Percentiles rank a stretch among this genome's conserved stretches.
Conservation (phyloP, 1,140 invertebrate genomes). For the Carposina sasakii region DNA sequence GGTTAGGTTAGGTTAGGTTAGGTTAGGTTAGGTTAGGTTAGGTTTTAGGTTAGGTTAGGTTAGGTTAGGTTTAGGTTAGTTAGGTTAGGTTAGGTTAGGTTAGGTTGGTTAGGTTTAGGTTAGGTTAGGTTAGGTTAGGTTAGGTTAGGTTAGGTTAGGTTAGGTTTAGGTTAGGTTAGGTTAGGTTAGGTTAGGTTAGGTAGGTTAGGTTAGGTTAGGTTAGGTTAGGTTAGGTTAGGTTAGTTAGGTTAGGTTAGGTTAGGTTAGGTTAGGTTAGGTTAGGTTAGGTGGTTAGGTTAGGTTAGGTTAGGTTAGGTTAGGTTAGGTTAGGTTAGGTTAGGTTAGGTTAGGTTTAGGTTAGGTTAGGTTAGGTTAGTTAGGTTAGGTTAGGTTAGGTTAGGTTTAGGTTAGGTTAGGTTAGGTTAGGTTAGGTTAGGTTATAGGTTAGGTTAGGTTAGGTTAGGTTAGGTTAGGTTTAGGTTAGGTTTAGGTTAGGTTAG, state of each 20-base stretch:
- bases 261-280: conserved; percentile 16
- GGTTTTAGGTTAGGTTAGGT: conserved; percentile 8
- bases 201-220: conserved; percentile 40
- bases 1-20: conserved; percentile 13
- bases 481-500: conserved; percentile 14
- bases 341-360: conserved; percentile 10
- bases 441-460: conserved; percentile 11
- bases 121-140: conserved; percentile 39
- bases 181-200: conserved; percentile 38
- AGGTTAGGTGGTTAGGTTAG: conserved; percentile 12
- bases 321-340: conserved; percentile 15
- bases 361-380: conserved; percentile 9
- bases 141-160: conserved; percentile 45
- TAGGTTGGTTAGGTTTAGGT: conserved; percentile 44
- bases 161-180: conserved; percentile 45
- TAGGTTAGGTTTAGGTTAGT: conserved; percentile 12
- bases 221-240: conserved; percentile 36
- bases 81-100: conserved; percentile 24
- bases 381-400: conserved; percentile 13
- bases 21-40: conserved; percentile 14
- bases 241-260: conserved; percentile 26
- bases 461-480: conserved; percentile 12
- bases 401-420: conserved; percentile 13
- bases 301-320: conserved; percentile 14
- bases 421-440: conserved; percentile 11